A percentile compares a stretch with the other conserved stretches of the same genome.
These are phyloP conservation scores for Chascanopsetta lugubris DNA, from an alignment of 2,113 vertebrate genomes.

Conservation along the genomic window DNA sequence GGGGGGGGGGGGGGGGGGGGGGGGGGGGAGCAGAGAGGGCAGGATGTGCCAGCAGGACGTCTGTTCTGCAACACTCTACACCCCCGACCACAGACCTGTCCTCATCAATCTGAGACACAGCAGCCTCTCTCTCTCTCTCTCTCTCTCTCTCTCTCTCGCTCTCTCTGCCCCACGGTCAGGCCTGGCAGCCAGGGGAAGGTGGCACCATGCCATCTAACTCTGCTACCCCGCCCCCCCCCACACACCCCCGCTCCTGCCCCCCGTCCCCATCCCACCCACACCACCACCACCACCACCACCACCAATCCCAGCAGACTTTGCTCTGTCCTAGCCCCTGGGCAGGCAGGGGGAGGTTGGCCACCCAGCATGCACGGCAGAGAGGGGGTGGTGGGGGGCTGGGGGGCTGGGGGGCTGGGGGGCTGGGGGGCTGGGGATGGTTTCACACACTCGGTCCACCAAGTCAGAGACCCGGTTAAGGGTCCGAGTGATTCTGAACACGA, in stretches of 20 bases:
- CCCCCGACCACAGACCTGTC: constrained; percentile 75
- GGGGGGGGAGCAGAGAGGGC: constrained; percentile 69
- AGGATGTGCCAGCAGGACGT: constrained; percentile 79
- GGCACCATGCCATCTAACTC: constrained; percentile 68
- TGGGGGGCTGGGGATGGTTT: too few relatives aligned
- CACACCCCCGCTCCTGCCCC: background rate
- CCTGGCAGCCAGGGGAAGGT: constrained; percentile 54
- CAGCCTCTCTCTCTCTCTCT: constrained; percentile 76
- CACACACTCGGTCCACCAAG: too few relatives aligned
- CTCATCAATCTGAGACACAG: constrained; percentile 80
- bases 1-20: constrained; percentile 37
- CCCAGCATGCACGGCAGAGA: constrained; percentile 55
- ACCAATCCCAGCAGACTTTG: constrained; percentile 63
- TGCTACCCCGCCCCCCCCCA: constrained; percentile 16
- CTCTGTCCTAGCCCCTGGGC: constrained; percentile 73
- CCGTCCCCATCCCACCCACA: constrained; percentile 52
- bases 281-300: background rate
- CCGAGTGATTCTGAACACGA: too few relatives aligned
- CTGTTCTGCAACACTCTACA: constrained; percentile 73
- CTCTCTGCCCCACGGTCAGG: constrained; percentile 73
- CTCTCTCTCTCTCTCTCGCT: constrained; percentile 72
- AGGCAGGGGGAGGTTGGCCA: constrained; percentile 67
- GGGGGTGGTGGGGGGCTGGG: constrained; percentile 63
- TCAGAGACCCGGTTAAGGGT: too few relatives aligned
- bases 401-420: too few relatives aligned